Evolutionary conservation across 2,888 invertebrate genomes (phyloP), one percentile per base, ranked within the genome.

Genomic region (Meteorus cinctellus): DNA sequence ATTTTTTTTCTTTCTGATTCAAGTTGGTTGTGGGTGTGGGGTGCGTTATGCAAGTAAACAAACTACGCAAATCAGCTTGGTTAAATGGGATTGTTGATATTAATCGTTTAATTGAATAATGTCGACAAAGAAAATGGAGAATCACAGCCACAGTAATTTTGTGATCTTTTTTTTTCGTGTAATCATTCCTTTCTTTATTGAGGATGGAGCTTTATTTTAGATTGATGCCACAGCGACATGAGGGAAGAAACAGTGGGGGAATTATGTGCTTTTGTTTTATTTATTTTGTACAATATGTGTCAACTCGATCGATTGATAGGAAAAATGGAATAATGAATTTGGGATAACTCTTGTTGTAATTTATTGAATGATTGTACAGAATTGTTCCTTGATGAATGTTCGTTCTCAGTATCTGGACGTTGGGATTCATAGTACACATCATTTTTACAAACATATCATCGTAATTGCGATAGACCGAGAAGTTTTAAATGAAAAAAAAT

Each of bases 391-490:
- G 4, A 19, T 55, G 19, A 55, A n/a, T n/a, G 48, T 48, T 48
- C n/a, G 19, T 55, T n/a, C 19, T 19, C 19, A 2, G n/a, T 55
- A 55, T 55, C 19, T 19, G 55, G n/a, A 48, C 6, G n/a, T 55
- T 8, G 5, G 24, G 10, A 55, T 55, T 55, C 55, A 55, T 55
- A 4, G 19, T 19, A 19, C 55, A 55, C 55, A 55, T 55, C 55
- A 55, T 55, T 55, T 55, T 55, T 19, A 19, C n/a, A 55, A 55
- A 55, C 55, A 55, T 55, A 55, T 55, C 55, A 55, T 55, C 55
- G n/a, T 19, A 41, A 55, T 55, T 55, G 19, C 55, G n/a, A 55
- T 19, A 55, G 10, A 24, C 2, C 8, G 55, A 55, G 55, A 19
- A n/a, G 19, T 55, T 48, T 48, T 48, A 19, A 55, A 55, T n/a